Base-by-base conservation (phyloP, 2,113 vertebrate genomes). In the Alaudala cheleensis region DNA sequence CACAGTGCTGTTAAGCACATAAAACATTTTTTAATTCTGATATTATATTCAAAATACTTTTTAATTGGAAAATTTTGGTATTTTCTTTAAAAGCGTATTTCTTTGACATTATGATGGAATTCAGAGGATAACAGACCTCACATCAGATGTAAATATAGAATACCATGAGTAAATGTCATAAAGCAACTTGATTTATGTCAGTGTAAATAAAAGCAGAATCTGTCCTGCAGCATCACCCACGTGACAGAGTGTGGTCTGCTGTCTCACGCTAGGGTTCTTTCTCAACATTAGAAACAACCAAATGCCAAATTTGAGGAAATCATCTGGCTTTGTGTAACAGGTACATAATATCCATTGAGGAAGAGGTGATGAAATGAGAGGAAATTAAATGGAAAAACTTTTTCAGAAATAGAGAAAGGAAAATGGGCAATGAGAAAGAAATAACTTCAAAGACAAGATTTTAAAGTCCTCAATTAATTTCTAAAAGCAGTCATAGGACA, bases 241-340 rank as follows among this genome's bases (percentile, higher is more conserved):
- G 45, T 8, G 40, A 70, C 49, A 37, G 56, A 73, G 29, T 33
- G 24, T 45, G 20, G 11, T 26, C 1, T 5, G 10, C 28, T 70
- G 42, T 51, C 44, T 78, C 77, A 47, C 0, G 0, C 28, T 74
- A 0, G 0, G 37, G 8, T 45, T 80, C 40, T 28, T 90, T 85
- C 92, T 79, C 54, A 66, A 34, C 13, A 12, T 40, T 40, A 81
- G 42, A 81, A 95, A 73, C 25, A 87, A 60, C 10, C 0, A 0
- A 74, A 56, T 33, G 47, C 31, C 23, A 78, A 67, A 88, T 71
- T 56, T 5, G 4, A 0, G 0, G 72, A 86, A 92, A 84, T 83
- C 51, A 53, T 49, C 42, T 37, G 64, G 9, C 31, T 93, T 91
- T 86, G 40, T 2, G 2, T 40, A 86, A 40, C 49, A 84, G 61